Evolutionary conservation across 2,888 invertebrate genomes (phyloP), one percentile per base, ranked within the genome.

Genomic region (Pheosia tremula): DNA sequence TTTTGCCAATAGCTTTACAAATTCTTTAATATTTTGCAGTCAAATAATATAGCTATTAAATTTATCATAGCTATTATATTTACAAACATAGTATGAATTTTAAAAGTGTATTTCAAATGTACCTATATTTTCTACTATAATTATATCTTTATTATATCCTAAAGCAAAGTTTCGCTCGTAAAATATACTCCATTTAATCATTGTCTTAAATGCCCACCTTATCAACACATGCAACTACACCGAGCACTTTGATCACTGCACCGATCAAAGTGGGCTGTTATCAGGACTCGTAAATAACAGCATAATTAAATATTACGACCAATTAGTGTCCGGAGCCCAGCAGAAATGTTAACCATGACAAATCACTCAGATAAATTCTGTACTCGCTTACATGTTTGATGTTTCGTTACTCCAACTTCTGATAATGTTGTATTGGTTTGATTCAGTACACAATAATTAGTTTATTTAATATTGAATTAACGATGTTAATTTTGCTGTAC

Each of bases 271-370:
- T 76, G 72, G 66, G 68, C 69, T 66, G 71, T 83, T 91, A 90
- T 91, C 91, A 79, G 66, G 67, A 64, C 45, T 67, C 83, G 88
- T 91, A 89, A 89, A 90, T 91, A 83, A 83, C 71, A 75, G 73
- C 74, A 79, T 87, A 90, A 89, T 91, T 89, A 83, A 75, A 78
- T 74, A 71, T 80, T 77, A 83, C 71, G 75, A 81, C 77, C 85
- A 84, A 85, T 85, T 85, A 85, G 81, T 80, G 78, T 74, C 68
- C 72, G 72, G 78, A 70, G 74, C 74, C 72, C 72, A 76, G 78
- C 68, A 69, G 74, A 75, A 78, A 77, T 77, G 71, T 64, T 69
- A 52, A 57, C 60, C 67, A 75, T 72, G 68, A 75, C 77, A 72
- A 75, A 75, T 75, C 56, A 66, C 66, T 66, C 43, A 58, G 75